These are phyloP conservation scores for Potorous gilbertii DNA, from an alignment of 2,797 vertebrate species.

Conservation along the genomic window DNA sequence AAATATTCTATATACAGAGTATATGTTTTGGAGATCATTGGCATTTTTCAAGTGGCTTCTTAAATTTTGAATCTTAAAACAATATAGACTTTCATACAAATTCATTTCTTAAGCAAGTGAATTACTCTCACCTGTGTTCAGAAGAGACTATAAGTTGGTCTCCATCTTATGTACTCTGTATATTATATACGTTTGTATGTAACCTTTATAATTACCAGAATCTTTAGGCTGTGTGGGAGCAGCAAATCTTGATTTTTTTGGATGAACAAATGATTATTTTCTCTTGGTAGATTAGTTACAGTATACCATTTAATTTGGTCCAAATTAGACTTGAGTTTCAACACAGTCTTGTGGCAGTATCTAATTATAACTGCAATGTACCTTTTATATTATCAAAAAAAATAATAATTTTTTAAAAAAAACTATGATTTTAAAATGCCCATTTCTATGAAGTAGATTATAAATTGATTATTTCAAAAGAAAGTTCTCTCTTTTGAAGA, in stretches of 20 bases:
- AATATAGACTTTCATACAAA: conserved; percentile 61
- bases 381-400: conserved; percentile 52
- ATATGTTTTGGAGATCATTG: conserved; percentile 85
- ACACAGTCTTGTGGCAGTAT: conserved; percentile 24
- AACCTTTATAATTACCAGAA: conserved; percentile 75
- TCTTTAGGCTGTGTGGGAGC: conserved; percentile 71
- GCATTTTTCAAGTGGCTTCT: conserved; percentile 71
- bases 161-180: conserved; percentile 86
- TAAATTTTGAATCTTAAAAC: conserved; percentile 63
- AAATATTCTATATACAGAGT: conserved; percentile 84
- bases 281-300: conserved; percentile 44
- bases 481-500: conserved; percentile 46
- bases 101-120: conserved; percentile 55
- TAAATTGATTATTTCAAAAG: conserved; percentile 45
- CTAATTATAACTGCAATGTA: conserved; percentile 56
- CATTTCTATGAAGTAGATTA: conserved; percentile 58
- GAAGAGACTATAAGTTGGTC: conserved; percentile 69
- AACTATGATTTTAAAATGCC: conserved; percentile 57
- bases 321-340: neutral
- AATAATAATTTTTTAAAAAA: conserved; percentile 43
- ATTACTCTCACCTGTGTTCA: conserved; percentile 34
- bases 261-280: neutral
- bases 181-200: conserved; percentile 84
- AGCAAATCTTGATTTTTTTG: conserved; percentile 17
- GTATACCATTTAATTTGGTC: conserved; percentile 28